Evolutionary conservation across 2,797 vertebrate species (phyloP).

Genomic region (Oreortyx pictus): DNA sequence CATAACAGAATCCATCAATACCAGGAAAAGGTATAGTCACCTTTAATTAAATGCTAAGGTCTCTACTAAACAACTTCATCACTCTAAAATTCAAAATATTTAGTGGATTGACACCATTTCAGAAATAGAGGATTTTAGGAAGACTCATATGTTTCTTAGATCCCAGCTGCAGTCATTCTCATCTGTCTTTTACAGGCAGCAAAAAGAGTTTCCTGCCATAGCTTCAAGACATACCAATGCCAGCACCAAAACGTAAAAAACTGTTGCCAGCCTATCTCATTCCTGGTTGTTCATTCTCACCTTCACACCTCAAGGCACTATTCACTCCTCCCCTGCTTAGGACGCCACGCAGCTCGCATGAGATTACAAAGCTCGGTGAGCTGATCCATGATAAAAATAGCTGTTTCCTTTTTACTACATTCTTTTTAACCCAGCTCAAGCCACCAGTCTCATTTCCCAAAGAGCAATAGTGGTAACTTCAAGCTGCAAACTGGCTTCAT

Average conservation of each 20-base stretch:
- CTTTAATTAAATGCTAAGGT: background rate
- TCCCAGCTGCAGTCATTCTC: background rate
- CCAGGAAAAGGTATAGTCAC: background rate
- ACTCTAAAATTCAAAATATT: background rate
- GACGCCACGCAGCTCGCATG: fast-evolving
- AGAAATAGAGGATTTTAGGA: background rate
- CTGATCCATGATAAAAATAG: conserved; percentile 40
- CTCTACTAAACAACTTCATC: background rate
- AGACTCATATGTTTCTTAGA: background rate
- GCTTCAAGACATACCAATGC: background rate
- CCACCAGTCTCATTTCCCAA: background rate
- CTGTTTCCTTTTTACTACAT: background rate
- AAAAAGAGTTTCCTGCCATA: background rate
- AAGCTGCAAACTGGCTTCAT: background rate
- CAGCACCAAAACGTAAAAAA: background rate
- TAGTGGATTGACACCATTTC: background rate
- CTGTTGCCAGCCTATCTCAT: background rate
- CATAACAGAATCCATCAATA: background rate
- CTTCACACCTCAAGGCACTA: background rate
- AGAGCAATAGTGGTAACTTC: background rate
- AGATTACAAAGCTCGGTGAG: background rate
- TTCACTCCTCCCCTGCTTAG: background rate
- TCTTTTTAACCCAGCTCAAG: conserved; percentile 9
- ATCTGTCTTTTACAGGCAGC: background rate
- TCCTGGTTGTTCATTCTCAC: background rate